These are phyloP conservation scores for Vulpes ferrilata DNA, from an alignment of 2,113 vertebrate species.

Conservation along the genomic window DNA sequence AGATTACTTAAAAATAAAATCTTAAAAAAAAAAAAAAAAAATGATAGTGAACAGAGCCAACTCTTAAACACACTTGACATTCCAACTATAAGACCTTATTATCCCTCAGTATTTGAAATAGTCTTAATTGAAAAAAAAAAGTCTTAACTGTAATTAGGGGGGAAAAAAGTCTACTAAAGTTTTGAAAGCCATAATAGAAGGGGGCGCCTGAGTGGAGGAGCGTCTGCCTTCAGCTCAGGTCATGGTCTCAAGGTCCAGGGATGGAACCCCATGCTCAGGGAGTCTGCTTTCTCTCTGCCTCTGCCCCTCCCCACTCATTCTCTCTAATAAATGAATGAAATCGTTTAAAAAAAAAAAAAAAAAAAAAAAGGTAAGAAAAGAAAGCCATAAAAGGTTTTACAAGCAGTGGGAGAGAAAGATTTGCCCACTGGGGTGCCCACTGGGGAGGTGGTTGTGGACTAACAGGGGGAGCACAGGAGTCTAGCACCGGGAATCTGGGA, in stretches of 20 bases:
- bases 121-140: constrained; percentile 25
- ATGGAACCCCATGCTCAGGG: no score
- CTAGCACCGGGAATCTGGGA: background rate
- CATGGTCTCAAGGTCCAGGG: no score
- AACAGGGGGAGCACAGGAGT: background rate
- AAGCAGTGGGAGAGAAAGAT: background rate
- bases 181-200: constrained; percentile 51
- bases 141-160: constrained; percentile 46
- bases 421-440: background rate
- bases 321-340: no score
- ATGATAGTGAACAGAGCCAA: constrained; percentile 14
- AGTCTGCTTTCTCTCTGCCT: no score
- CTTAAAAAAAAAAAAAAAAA: background rate
- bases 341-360: no score
- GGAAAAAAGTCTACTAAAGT: constrained; percentile 43
- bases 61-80: constrained; percentile 45
- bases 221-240: no score
- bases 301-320: no score
- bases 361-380: no score
- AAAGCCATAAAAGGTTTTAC: constrained; percentile 28
- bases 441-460: background rate
- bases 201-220: no score
- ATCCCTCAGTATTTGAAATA: constrained; percentile 41
- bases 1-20: background rate
- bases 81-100: constrained; percentile 44